Evolutionary conservation across 2,888 invertebrate species (phyloP).

Genomic region (Epinotia nisella): DNA sequence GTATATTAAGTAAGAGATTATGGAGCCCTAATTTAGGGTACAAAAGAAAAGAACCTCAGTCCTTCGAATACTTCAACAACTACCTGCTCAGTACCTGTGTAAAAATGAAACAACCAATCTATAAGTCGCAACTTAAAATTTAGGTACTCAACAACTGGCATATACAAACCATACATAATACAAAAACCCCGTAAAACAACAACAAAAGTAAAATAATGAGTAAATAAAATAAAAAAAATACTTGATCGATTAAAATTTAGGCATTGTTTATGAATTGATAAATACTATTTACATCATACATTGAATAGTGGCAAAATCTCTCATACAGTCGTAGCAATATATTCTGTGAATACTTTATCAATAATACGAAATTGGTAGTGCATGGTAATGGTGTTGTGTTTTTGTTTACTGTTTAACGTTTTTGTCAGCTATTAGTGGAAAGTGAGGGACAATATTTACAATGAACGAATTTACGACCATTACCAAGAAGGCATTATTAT

Average conservation of each 20-base stretch:
- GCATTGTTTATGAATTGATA: conserved; percentile 18
- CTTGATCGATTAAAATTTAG: conserved; percentile 17
- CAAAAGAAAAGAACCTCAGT: conserved; percentile 82
- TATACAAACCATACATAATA: conserved; percentile 28
- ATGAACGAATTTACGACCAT: background rate
- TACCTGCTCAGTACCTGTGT: conserved; percentile 30
- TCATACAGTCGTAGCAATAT: conserved; percentile 15
- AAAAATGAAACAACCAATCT: conserved; percentile 51
- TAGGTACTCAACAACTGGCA: conserved; percentile 30
- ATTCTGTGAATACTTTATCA: conserved; percentile 13
- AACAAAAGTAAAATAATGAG: conserved; percentile 18
- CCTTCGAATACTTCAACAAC: conserved; percentile 75
- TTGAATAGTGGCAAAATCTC: conserved; percentile 8
- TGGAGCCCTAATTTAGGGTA: conserved; percentile 85
- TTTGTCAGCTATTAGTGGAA: background rate
- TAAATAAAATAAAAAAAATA: conserved; percentile 5
- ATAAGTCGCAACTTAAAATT: conserved; percentile 46
- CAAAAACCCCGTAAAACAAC: conserved; percentile 30
- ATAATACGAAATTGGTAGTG: background rate
- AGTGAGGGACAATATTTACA: background rate
- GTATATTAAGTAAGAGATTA: conserved; percentile 77
- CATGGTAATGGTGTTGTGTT: background rate
- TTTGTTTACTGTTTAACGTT: background rate
- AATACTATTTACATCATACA: conserved; percentile 26
- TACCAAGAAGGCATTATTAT: background rate